phyloP scores from a whole-genome alignment of 1,140 invertebrate genomes.

The Drosophila asahinai region DNA sequence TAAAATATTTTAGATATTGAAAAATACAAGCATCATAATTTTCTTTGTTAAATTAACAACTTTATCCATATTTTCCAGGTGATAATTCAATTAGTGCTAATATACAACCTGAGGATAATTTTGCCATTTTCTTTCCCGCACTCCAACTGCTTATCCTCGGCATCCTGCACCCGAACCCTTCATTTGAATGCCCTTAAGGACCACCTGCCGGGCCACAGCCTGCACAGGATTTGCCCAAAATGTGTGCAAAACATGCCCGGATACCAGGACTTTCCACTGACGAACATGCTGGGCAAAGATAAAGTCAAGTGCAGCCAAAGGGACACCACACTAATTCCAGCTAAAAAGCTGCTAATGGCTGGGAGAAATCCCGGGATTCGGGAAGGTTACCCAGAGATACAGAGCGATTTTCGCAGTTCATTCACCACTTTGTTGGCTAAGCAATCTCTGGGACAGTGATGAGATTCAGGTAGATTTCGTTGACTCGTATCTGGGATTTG shows the following conservation, averaged over 20 bases:
- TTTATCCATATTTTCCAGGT: not conserved
- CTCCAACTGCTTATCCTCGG: not conserved
- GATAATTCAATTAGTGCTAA: conserved; percentile 30
- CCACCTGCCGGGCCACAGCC: conserved; percentile 53
- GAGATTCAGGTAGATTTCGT: conserved; percentile 65
- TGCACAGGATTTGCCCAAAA: conserved; percentile 62
- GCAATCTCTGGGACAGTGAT: conserved; percentile 5
- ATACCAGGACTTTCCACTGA: conserved; percentile 58
- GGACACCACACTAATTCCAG: conserved; percentile 60
- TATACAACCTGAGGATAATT: not conserved
- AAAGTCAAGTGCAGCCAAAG: conserved; percentile 68
- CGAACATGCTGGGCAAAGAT: conserved; percentile 59
- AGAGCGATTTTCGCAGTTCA: conserved; percentile 48
- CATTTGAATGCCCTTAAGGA: conserved; percentile 27
- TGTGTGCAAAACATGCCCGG: conserved; percentile 55
- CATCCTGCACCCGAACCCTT: conserved; percentile 17
- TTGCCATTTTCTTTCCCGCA: not conserved
- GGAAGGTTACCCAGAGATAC: conserved; percentile 1
- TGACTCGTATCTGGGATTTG: conserved; percentile 32
- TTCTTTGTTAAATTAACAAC: not conserved
- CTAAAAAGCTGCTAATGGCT: conserved; percentile 77
- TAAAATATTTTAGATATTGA: too few relatives aligned
- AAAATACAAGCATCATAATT: not conserved
- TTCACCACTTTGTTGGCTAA: conserved; percentile 53
- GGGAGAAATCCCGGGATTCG: conserved; percentile 28